Base-by-base conservation (phyloP, 2,797 vertebrate genomes). In the Amniataba percoides region DNA sequence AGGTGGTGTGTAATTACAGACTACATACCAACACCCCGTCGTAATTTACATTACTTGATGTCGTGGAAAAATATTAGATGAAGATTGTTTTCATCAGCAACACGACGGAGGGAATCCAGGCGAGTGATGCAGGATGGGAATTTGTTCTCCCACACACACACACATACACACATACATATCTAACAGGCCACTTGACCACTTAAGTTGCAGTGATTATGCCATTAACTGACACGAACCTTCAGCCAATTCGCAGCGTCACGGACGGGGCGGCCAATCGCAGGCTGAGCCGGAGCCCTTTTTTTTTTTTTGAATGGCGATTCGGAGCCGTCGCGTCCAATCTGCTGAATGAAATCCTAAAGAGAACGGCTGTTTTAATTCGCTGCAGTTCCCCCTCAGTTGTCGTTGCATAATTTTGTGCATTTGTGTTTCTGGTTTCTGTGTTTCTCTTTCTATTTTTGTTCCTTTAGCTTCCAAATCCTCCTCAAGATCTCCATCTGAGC, bases 1-100 rank as follows among this genome's bases (percentile, higher is more conserved):
- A 59, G 71, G 48, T 27, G 73, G 86, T 74, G 83, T 90, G 87
- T 94, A 89, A 92, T 94, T 90, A 92, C 88, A 91, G 88, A 90
- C 90, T 92, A 92, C 91, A 91, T 87, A 91, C 83, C 83, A 88
- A 90, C 88, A 89, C 89, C 82, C 79, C 62, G 59, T 82, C 59
- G 77, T 91, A 64, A 89, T 93, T 89, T 89, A 90, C 87, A 88
- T 89, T 72, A 87, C 81, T 88, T 83, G 73, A 86, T 85, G 78
- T 85, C 76, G 87, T 78, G 85, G 78, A 88, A 85, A 89, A 90
- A 88, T 88, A 87, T 83, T 83, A 80, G 77, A 89, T 77, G 72
- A 78, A 56, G 87, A 90, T 89, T 89, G 84, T 89, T 92, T 88
- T 85, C 83, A 83, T 88, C 51, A 15, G 83, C 59, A 77, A 78